Base-by-base conservation (phyloP, 2,888 invertebrate species). In the Colletes collaris region DNA sequence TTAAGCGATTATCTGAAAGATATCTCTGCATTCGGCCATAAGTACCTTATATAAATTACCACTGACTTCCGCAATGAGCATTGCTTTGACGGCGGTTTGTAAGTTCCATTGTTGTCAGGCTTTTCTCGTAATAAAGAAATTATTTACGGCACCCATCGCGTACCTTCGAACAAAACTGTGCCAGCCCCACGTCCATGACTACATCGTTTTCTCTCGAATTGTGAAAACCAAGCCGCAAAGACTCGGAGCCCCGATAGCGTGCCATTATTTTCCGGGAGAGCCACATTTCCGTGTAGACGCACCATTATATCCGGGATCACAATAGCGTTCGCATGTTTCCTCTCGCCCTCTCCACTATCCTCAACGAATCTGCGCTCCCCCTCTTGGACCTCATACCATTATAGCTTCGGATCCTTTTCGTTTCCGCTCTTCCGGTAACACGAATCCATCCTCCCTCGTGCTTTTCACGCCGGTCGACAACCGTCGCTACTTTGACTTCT, bases 201-300 rank as follows among this genome's bases (percentile, higher is more conserved):
- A 35, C 52, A 58, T 60, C 59, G 40, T 56, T 40, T 40, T 7
- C 50, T 5, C 44, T 46, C 44, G 35, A 60, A 46, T 64, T 27
- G 4, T 59, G 69, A 59, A 69, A 69, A 64, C 19, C 56, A 27
- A 63, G 35, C 63, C 16, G 44, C 10, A 44, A 50, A 19, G 62
- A 55, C 46, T 56, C 27, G 8, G 4, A 0, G 53, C 37, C 8
- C 63, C 69, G 66, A 75, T 79, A 65, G 82, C 75, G 78, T 64
- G 80, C 79, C 85, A 89, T 90, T 90, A 90, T 90, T 88, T 89
- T 86, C 76, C 71, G 65, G 75, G 79, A 80, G 80, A 83, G 84
- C 81, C 85, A 85, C 84, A 87, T 76, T 87, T 87, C 79, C 88
- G 86, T 87, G 85, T 87, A 85, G 84, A 81, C 67, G 78, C 63